Percentiles rank a stretch among this genome's conserved stretches.
Evolutionary conservation across 2,113 vertebrate genomes (phyloP).

Genomic region (Tragelaphus strepsiceros): DNA sequence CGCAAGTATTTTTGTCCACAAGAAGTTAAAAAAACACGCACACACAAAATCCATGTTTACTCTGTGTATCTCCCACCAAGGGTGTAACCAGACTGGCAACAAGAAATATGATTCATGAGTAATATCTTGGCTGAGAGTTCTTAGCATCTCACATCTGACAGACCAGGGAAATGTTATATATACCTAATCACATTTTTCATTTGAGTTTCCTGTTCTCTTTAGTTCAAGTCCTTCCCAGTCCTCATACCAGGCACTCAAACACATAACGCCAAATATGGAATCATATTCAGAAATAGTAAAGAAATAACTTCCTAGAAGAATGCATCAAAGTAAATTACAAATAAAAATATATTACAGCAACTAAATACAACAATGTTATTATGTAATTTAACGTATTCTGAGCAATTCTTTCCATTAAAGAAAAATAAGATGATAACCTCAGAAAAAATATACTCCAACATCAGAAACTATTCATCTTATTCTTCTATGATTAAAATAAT

Average conservation of each 20-base stretch:
- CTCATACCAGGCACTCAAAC: background rate
- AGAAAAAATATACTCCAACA: background rate
- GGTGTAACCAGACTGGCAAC: constrained; percentile 48
- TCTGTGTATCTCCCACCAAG: constrained; percentile 25
- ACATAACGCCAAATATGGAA: background rate
- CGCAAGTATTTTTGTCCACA: constrained; percentile 5
- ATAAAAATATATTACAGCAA: background rate
- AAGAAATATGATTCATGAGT: constrained; percentile 14
- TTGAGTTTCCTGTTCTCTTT: constrained; percentile 12
- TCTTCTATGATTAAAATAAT: constrained; percentile 5
- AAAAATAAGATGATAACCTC: background rate
- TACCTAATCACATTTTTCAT: background rate
- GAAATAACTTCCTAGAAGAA: constrained; percentile 20
- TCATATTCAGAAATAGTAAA: background rate
- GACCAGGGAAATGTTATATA: background rate
- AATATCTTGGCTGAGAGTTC: constrained; percentile 33
- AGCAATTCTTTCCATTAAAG: constrained; percentile 26
- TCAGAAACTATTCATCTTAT: background rate
- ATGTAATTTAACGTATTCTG: background rate
- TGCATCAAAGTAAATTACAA: background rate
- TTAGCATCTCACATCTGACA: constrained; percentile 21
- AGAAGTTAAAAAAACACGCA: background rate
- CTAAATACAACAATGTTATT: background rate
- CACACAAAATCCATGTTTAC: background rate
- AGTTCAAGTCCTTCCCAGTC: background rate